These are phyloP conservation scores for Cataglyphis cursor DNA, from an alignment of 2,888 invertebrate genomes.

Conservation along the genomic window DNA sequence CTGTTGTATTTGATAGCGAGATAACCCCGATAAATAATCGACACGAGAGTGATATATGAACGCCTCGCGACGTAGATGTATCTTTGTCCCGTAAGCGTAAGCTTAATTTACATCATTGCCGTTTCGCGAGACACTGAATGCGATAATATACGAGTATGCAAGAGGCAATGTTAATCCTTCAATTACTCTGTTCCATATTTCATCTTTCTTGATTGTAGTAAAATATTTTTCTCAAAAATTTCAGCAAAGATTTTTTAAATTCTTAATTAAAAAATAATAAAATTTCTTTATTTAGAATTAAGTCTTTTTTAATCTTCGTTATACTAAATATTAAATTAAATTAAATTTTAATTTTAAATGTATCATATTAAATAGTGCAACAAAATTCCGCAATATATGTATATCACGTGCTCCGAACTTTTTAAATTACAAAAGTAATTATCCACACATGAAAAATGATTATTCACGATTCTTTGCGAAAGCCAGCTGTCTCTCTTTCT, in stretches of 20 bases:
- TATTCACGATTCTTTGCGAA: neutral
- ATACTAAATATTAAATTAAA: neutral
- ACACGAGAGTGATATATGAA: slow-evolving; percentile 29
- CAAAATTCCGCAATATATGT: neutral
- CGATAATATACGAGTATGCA: neutral
- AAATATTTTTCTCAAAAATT: neutral
- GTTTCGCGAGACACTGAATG: neutral
- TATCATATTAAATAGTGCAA: neutral
- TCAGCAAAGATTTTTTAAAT: neutral
- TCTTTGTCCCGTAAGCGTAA: neutral
- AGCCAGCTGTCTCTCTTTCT: neutral
- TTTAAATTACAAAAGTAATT: slow-evolving; percentile 20
- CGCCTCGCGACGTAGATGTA: neutral
- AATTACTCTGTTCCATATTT: neutral
- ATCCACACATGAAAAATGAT: neutral
- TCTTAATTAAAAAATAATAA: neutral
- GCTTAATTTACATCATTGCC: neutral
- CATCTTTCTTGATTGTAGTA: neutral
- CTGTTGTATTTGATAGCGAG: slow-evolving; percentile 6
- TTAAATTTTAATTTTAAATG: neutral
- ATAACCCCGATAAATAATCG: slow-evolving; percentile 1
- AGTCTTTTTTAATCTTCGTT: neutral
- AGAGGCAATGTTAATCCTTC: neutral
- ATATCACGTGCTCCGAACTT: neutral
- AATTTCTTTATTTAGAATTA: neutral